A percentile compares a stretch with the other conserved stretches of the same genome.
Evolutionary conservation across 2,113 vertebrate species (phyloP).

Genomic region (Sturnus vulgaris): DNA sequence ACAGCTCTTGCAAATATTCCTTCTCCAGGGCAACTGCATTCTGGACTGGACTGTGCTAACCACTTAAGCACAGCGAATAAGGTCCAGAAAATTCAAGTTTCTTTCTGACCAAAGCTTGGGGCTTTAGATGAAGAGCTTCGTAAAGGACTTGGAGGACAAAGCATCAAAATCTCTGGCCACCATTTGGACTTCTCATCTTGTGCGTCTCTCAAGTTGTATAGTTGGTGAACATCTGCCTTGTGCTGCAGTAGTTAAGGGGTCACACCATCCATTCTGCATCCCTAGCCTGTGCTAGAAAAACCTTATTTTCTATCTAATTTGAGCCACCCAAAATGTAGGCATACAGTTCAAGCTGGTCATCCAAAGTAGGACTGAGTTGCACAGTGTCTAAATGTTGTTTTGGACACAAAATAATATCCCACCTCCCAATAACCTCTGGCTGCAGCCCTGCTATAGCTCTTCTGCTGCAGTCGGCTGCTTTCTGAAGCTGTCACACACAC

Average conservation of each 20-base stretch:
- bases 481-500: neutral
- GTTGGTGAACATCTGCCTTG: neutral
- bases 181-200: neutral
- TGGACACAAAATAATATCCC: neutral
- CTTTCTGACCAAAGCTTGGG: neutral
- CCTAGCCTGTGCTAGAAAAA: neutral
- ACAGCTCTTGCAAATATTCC: neutral
- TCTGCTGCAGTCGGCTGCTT: neutral
- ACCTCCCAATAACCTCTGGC: neutral
- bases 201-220: neutral
- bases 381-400: neutral
- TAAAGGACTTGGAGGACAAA: neutral
- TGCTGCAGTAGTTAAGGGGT: neutral
- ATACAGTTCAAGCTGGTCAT: neutral
- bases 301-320: neutral
- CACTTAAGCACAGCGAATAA: neutral
- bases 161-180: neutral
- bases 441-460: neutral
- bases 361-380: neutral
- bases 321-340: neutral
- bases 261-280: neutral
- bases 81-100: neutral
- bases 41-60: neutral
- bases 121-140: neutral
- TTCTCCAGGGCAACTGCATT: neutral